These are phyloP conservation scores for Andrena praecox DNA, from an alignment of 2,888 invertebrate genomes.

Conservation along the genomic window DNA sequence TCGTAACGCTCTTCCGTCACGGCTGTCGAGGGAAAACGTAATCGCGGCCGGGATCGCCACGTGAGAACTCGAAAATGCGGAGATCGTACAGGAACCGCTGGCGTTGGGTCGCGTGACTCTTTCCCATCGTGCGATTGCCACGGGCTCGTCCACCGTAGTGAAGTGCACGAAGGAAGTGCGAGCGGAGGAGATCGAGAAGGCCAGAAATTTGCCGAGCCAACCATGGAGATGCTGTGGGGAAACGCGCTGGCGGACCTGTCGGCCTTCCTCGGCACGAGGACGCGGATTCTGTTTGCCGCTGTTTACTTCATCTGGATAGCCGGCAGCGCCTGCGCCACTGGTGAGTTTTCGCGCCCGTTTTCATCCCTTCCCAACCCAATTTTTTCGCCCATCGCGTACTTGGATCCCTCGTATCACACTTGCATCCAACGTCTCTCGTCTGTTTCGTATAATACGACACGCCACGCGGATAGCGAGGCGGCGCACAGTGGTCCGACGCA, in stretches of 20 bases:
- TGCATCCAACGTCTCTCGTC: too few species aligned
- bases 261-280: conserved; percentile 58
- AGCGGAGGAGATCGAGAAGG: conserved; percentile 33
- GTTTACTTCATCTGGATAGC: conserved; percentile 69
- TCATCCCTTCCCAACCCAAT: conserved; percentile 1
- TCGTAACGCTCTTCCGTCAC: conserved; percentile 56
- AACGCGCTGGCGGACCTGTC: conserved; percentile 60
- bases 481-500: too few species aligned
- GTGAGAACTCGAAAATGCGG: conserved; percentile 60
- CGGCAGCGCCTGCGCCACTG: conserved; percentile 74
- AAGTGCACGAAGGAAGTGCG: conserved; percentile 42
- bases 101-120: conserved; percentile 39
- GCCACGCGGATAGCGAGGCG: too few species aligned
- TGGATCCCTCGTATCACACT: too few species aligned
- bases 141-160: conserved; percentile 28
- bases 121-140: conserved; percentile 13
- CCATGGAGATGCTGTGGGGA: conserved; percentile 67
- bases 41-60: conserved; percentile 39
- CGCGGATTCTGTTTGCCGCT: conserved; percentile 70
- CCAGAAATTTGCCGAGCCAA: conserved; percentile 52
- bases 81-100: conserved; percentile 45
- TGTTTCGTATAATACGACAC: too few species aligned
- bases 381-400: background rate
- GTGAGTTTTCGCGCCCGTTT: conserved; percentile 70
- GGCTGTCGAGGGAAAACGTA: conserved; percentile 37